Evolutionary conservation across 1,140 invertebrate species (phyloP), one percentile per base, ranked within the genome.

Genomic region (Caenorhabditis inopinata): DNA sequence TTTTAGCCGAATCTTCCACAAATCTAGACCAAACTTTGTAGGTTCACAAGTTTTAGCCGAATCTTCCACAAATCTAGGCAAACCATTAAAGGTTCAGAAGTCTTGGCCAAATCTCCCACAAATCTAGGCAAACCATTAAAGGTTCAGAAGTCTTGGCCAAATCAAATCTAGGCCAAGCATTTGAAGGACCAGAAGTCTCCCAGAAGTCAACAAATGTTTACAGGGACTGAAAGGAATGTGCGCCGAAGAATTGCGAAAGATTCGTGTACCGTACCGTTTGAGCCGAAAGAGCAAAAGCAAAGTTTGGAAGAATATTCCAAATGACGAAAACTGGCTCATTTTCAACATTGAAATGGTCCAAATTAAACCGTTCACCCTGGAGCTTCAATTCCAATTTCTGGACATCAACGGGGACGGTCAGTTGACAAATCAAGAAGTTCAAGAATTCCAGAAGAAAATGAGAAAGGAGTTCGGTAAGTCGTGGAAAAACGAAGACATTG

Each of bases 261-360:
- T 87, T 46, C 77, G 83, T 27, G 82, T 87, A 18, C 86, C 86
- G 16, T 87, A 81, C 35, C 62, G 86, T n/a, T 27, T 87, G 35
- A 87, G 86, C 73, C 78, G 87, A 46, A 88, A 87, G 49, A 82
- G 76, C 78, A 87, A 87, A 68, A 88, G 87, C 81, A 88, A 88
- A 82, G 86, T 87, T 11, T 87, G 86, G 86, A 87, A 87, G 35
- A 53, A 87, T 42, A 81, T 87, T 29, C 87, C 87, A 3, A 86
- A 86, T 73, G 87, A 87, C 32, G 86, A 87, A 53, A 87, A 88
- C 53, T 88, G 87, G 87, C 68, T 88, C 12, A 78, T 68, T 12
- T 88, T 88, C 73, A 80, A 85, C 42, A 80, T 88, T 46, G 87
- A 88, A 51, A 84, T 88, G 81, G 35, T 88, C 45, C 38, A 73